Evolutionary conservation across 2,888 invertebrate species (phyloP), one percentile per base, ranked within the genome.

Genomic region (Drosophila mimetica): DNA sequence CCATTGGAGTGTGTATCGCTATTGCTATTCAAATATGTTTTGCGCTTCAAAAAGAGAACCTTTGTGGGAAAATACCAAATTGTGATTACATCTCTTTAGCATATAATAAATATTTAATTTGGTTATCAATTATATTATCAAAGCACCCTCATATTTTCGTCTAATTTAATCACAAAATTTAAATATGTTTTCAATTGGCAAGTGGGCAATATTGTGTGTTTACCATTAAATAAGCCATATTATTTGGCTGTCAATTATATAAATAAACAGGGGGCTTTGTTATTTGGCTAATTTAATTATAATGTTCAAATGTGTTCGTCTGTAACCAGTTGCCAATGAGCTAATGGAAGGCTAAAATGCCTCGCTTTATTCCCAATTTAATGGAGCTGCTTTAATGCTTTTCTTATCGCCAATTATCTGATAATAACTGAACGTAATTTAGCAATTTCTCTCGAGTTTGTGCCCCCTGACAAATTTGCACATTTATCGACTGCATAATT

Each of bases 401-500:
- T 16, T 42, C 59, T 20, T 59, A 34, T 7, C 2, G 8, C 18
- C 34, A 42, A 42, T 59, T 48, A 65, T 36, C 28, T 32, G 41
- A n/a, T 50, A 65, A 37, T 22, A 50, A 60, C 28, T 30, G 7
- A n/a, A 28, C 25, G 14, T 50, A 13, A 66, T 66, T 63, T 41
- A 28, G n/a, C 41, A 48, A 28, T 41, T 65, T 41, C 4, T 6
- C 20, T 20, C 47, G 30, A 32, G 39, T 34, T 64, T 50, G 28
- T 47, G 18, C 14, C 14, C 16, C 20, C 30, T n/a, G 20, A n/a
- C 59, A 42, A 63, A 66, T 66, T 64, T 66, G 7, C 51, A 36
- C 66, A 64, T 44, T 64, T 66, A 64, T 66, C 42, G 63, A 64
- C 34, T 66, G 42, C 63, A 64, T 64, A 64, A 65, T 64, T 64